Base-by-base conservation (phyloP, 1,140 invertebrate genomes). In the Sweltsa coloradensis region DNA sequence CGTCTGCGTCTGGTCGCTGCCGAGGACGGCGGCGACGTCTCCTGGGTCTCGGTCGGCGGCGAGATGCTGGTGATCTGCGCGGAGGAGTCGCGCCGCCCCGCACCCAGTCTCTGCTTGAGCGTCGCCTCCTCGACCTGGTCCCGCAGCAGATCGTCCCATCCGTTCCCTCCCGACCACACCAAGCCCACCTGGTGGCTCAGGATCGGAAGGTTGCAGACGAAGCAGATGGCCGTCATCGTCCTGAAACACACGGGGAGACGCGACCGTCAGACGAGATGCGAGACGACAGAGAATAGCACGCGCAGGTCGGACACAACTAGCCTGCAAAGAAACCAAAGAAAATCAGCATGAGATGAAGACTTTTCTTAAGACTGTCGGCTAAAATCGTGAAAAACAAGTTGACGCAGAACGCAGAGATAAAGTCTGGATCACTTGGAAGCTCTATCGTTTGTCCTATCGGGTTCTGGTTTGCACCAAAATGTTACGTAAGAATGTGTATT, bases 151-250 rank as follows among this genome's bases (percentile, higher is more conserved):
- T 93, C 88, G 76, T 92, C 88, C 82, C 87, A 89, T 52, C 89
- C 87, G 64, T 91, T 93, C 56, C 86, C 87, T 31, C 88, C 88
- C 59, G 89, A 84, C 87, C 89, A 93, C 59, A 90, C 81, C 62
- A 93, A 65, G 7, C 87, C 88, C 60, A 92, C 89, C 75, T 93
- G 89, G 69, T 93, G 88, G 49, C 85, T 89, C 57, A 92, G 74
- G 61, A 93, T 93, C 51, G 89, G 89, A 57, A 93, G 74, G 68
- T 93, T 91, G 80, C 90, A 94, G 52, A 93, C 87, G 71, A 93
- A 94, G 70, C 89, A 94, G 67, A 93, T 84, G 61, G 87, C 81
- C 58, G 87, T 88, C 85, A 90, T 89, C 58, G 83, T 89, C 77
- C 87, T 90, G 75, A 46, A 69, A 70, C 62, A 43, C n/a, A n/a